Evolutionary conservation across 2,797 vertebrate genomes (phyloP).

Genomic region (Malurus leucopterus): DNA sequence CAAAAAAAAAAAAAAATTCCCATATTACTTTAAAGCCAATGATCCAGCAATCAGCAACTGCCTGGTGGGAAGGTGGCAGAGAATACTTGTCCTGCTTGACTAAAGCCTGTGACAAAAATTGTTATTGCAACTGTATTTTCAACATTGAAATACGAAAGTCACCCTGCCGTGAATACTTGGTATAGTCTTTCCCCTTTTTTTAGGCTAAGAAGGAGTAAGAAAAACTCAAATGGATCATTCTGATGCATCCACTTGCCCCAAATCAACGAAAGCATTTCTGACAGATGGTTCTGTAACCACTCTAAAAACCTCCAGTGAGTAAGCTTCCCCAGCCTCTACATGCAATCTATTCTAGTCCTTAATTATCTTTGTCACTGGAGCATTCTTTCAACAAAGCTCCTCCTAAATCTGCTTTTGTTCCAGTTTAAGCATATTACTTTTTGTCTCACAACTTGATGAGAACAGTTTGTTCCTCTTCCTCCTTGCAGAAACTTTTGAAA

Average conservation of each 20-base stretch:
- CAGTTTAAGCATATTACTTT: not conserved
- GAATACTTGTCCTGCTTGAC: not conserved
- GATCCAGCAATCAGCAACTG: not conserved
- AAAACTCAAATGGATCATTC: not conserved
- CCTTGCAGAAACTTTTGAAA: not conserved
- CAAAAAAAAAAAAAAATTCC: accelerated
- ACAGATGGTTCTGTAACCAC: not conserved
- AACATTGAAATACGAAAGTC: not conserved
- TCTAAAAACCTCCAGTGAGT: not conserved
- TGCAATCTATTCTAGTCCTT: not conserved
- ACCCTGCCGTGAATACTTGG: not conserved
- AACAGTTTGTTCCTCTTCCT: not conserved
- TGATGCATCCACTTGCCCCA: not conserved
- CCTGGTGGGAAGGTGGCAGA: not conserved
- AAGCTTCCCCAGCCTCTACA: not conserved
- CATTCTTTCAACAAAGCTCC: not conserved
- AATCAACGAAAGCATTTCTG: not conserved
- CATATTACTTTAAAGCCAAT: not conserved
- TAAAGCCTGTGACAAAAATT: not conserved
- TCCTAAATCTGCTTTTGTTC: constrained; percentile 10
- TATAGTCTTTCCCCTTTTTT: not conserved
- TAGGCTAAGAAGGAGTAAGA: not conserved
- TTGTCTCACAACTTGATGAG: not conserved
- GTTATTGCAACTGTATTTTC: not conserved
- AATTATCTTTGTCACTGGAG: constrained; percentile 1